Conservation (phyloP, 2,888 invertebrate species). For the Ochropacha duplaris region DNA sequence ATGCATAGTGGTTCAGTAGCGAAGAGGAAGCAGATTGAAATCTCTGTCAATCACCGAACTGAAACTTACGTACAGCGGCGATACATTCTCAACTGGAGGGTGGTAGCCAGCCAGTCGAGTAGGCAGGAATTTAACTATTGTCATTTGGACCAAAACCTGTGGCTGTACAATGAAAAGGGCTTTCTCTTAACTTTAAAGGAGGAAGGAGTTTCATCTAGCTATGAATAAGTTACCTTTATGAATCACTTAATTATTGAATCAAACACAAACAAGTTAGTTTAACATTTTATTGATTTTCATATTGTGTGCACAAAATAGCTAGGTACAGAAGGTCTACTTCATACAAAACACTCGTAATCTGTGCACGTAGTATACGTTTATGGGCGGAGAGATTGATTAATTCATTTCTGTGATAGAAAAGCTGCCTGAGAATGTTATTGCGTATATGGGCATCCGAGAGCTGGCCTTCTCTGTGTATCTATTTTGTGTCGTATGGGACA, state of each 20-base stretch:
- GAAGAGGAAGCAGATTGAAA: too few species aligned
- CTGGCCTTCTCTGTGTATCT: background rate
- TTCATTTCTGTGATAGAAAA: background rate
- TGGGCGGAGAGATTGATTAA: background rate
- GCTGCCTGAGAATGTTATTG: background rate
- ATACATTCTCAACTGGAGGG: too few species aligned
- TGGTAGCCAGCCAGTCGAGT: too few species aligned
- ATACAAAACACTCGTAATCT: background rate
- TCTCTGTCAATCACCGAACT: too few species aligned
- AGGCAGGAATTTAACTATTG: too few species aligned
- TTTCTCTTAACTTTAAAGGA: too few species aligned
- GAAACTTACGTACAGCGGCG: too few species aligned
- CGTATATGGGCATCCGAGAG: background rate
- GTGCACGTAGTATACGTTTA: background rate
- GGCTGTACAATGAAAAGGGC: too few species aligned
- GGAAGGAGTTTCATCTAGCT: too few species aligned
- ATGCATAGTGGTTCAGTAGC: too few species aligned
- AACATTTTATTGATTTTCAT: background rate
- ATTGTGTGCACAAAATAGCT: background rate
- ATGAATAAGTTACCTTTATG: background rate
- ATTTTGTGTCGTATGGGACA: slow-evolving; percentile 1
- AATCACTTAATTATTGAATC: too few species aligned
- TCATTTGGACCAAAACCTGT: too few species aligned
- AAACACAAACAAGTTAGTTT: background rate
- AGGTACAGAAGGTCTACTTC: background rate